These are phyloP conservation scores for Pachyuromys duprasi DNA, from an alignment of 2,797 vertebrate genomes.

Conservation along the genomic window DNA sequence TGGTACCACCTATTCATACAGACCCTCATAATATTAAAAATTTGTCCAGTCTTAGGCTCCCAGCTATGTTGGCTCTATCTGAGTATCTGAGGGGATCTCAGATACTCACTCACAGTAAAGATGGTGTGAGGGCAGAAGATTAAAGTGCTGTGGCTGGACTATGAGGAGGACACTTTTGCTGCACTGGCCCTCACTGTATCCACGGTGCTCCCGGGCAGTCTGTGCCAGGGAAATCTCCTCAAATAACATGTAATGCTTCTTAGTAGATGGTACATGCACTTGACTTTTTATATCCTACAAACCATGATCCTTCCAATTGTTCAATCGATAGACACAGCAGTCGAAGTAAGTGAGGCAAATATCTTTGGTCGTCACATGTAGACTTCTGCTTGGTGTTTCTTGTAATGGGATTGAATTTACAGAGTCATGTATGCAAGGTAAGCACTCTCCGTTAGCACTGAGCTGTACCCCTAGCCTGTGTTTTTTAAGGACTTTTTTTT, in stretches of 20 bases:
- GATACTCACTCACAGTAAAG: not conserved
- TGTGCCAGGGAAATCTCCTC: not conserved
- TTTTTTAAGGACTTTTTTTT: not conserved
- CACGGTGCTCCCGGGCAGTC: not conserved
- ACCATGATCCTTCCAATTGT: not conserved
- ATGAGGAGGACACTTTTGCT: not conserved
- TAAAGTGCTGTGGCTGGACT: not conserved
- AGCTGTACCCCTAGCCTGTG: not conserved
- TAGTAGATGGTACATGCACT: not conserved
- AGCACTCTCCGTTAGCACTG: not conserved
- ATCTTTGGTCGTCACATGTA: not conserved
- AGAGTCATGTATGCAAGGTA: not conserved
- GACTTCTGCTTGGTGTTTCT: not conserved
- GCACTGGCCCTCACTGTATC: fast-evolving
- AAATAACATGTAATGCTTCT: not conserved
- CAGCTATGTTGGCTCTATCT: not conserved
- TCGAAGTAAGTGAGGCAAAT: not conserved
- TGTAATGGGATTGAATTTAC: not conserved
- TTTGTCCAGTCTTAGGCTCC: not conserved
- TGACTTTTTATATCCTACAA: not conserved
- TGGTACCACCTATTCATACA: not conserved
- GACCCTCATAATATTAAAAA: not conserved
- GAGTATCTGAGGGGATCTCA: not conserved
- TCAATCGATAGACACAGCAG: not conserved
- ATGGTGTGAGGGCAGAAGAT: not conserved